Evolutionary conservation across 2,113 vertebrate species (phyloP), one percentile per base, ranked within the genome.

Genomic region (Myrmecobius fasciatus): DNA sequence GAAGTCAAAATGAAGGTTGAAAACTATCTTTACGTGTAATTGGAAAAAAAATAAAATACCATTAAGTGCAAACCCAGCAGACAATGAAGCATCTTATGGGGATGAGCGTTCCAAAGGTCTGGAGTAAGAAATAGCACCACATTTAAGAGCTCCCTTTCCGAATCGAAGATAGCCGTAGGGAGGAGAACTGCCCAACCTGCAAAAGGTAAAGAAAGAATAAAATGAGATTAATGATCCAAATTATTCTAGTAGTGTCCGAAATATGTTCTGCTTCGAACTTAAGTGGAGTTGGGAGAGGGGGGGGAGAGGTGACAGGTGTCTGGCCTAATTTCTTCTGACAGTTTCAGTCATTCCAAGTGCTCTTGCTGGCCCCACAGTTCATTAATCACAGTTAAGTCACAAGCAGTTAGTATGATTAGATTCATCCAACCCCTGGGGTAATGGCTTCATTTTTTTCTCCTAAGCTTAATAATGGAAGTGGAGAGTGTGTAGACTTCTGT

Each of bases 391-490:
- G 90, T 94, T n/a, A 53, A 5, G 47, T 93, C 93, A 91, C 67
- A 90, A 52, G 36, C 92, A 94, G 95, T 97, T 52, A 91, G 97
- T 91, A 47, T 96, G 92, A 95, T 94, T 95, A 97, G 60, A 94
- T 94, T 91, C 93, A 96, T 52, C 90, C 93, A 97, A 91, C 49
- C 56, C 24, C 52, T 90, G 43, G 92, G 95, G 83, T 96, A 96
- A 95, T 93, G 91, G 93, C 22, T 31, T 51, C 49, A 51, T 51
- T 96, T 96, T 95, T 89, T 36, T 90, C 46, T 53, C 56, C 25
- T 0, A 0, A 92, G 20, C 11, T 48, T 94, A 95, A 88, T 92
- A 67, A 96, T 36, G 67, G 83, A 92, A 95, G 89, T 89, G 92
- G 89, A 92, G 93, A 95, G 94, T 52, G 17, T 26, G 89, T 48